Conservation (phyloP, 2,113 vertebrate genomes). For the Barnardius zonarius region DNA sequence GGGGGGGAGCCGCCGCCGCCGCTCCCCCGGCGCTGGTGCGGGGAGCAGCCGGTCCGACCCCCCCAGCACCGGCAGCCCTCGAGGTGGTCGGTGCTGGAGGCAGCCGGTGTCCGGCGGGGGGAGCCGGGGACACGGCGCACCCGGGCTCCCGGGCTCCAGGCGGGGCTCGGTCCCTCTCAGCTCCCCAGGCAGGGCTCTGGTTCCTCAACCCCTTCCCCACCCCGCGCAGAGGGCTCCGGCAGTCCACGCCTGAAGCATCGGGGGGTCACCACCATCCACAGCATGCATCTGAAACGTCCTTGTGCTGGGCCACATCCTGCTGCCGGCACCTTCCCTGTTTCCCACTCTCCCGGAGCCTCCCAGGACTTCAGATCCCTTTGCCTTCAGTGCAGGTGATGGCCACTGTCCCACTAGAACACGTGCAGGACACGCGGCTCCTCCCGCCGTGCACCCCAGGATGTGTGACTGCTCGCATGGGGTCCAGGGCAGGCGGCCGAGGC, state of each 20-base stretch:
- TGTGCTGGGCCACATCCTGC: accelerated
- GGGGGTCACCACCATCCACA: accelerated
- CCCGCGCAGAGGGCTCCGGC: accelerated
- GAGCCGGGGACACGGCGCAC: not conserved
- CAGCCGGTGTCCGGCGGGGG: not conserved
- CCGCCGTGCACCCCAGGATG: accelerated
- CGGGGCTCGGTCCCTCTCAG: not conserved
- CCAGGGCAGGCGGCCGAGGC: not conserved
- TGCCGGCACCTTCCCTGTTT: not conserved
- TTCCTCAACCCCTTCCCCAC: not conserved
- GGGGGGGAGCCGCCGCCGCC: not conserved
- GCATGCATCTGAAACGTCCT: accelerated
- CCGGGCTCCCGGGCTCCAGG: not conserved
- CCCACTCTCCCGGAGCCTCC: not conserved
- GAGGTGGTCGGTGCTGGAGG: not conserved
- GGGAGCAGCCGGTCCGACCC: not conserved
- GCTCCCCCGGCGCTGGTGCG: not conserved
- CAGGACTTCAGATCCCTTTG: not conserved
- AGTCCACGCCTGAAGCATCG: accelerated
- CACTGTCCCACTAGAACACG: accelerated
- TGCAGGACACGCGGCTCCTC: not conserved
- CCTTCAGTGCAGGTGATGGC: not conserved
- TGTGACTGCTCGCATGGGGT: accelerated
- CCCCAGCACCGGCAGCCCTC: too few relatives aligned
- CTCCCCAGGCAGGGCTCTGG: not conserved